phyloP scores from a whole-genome alignment of 2,797 vertebrate genomes.

The Rhynchotus rufescens region DNA sequence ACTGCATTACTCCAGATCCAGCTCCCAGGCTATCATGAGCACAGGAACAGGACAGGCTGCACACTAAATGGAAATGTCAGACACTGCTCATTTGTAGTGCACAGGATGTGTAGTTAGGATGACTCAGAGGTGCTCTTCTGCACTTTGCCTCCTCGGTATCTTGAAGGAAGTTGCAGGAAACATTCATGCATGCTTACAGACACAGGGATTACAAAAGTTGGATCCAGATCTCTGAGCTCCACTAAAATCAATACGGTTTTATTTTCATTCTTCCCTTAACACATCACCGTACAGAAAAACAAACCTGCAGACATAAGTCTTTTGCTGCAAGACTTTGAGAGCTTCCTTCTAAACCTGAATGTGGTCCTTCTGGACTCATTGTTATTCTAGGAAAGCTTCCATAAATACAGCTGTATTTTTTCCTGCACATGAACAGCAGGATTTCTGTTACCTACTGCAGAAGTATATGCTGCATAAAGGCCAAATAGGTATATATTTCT shows the following conservation, averaged over 20 bases:
- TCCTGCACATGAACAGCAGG: neutral
- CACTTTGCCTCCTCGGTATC: neutral
- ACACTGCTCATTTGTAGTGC: neutral
- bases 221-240: neutral
- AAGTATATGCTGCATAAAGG: neutral
- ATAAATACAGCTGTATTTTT: neutral
- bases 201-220: neutral
- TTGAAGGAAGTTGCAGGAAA: conserved; percentile 12
- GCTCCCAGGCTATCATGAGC: neutral
- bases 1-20: neutral
- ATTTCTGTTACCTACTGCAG: neutral
- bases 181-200: neutral
- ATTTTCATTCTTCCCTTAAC: neutral
- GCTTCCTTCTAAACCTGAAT: neutral
- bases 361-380: neutral
- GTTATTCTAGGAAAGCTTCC: neutral
- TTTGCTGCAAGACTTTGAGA: neutral
- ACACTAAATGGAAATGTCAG: neutral
- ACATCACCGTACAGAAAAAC: neutral
- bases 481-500: neutral
- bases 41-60: conserved; percentile 20
- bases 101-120: neutral
- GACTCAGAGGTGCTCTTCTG: neutral
- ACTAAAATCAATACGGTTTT: neutral
- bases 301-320: neutral